Evolutionary conservation across 2,888 invertebrate species (phyloP), one percentile per base, ranked within the genome.

Genomic region (Drosophila mercatorum): DNA sequence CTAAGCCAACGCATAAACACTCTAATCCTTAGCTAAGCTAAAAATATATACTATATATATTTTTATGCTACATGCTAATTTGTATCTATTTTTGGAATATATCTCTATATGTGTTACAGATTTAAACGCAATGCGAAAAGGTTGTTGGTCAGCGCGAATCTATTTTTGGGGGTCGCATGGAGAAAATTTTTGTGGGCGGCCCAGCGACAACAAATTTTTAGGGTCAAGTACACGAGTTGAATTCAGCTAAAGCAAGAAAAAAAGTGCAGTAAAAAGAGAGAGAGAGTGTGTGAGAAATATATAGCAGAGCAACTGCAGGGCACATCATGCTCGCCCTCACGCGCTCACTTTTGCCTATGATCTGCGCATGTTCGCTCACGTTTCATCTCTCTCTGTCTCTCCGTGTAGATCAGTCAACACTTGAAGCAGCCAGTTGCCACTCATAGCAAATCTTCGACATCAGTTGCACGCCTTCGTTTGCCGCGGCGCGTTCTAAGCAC

Each of bases 391-490:
- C 57, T 44, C 28, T 36, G n/a, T 22, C 22, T 12, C 55, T 73
- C 55, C 36, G 46, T 62, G 40, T 55, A 46, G 80, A 87, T 83
- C 84, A 67, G 56, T 83, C 80, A 82, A 70, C 84, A 80, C 78
- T 69, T 68, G 56, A 51, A 62, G 72, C 41, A 40, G 46, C 58
- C 59, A 51, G 49, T 55, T 53, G 49, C 41, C 47, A 57, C 43
- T 41, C 38, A n/a, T 34, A 31, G 47, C 44, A 34, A 22, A 60
- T 66, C 57, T 63, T 61, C 38, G 5, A 75, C 81, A 56, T 80
- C 70, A 80, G 84, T 85, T 85, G 83, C 73, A 62, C 69, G 75
- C 64, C 63, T 72, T 77, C 77, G 75, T 64, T 88, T 75, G 88
- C 68, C 68, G 86, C 71, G 74, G 40, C 79, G 69, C 63, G 81